Evolutionary conservation across 1,140 invertebrate genomes (phyloP), one percentile per base, ranked within the genome.

Genomic region (Eufriesea mexicana): DNA sequence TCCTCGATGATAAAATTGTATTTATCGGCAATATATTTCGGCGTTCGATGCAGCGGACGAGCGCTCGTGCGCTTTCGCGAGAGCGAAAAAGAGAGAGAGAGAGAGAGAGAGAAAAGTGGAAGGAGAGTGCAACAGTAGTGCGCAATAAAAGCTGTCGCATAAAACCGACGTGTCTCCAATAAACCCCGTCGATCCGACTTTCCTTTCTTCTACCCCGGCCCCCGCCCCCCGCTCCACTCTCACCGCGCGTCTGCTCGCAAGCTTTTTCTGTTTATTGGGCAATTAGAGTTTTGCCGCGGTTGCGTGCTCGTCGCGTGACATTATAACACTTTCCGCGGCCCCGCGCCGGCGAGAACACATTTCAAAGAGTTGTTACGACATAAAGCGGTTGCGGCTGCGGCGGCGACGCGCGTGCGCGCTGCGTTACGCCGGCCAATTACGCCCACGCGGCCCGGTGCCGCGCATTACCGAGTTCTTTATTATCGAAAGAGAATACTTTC

Each of bases 21-120:
- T 89, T 89, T 89, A 89, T 79, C 73, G 84, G 64, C 84, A 76
- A 88, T 88, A 88, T 88, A 89, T 88, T 88, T 88, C 23, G 87
- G 45, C 79, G 70, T 42, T 68, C 66, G 49, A 81, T 70, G 51
- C 70, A 57, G 12, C 23, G 42, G 59, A 61, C 45, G 61, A 76
- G 35, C 61, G 62, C 54, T 28, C 49, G 70, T 25, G 71, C 20
- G 25, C 25, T 28, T 35, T 35, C 35, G 35, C 35, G 35, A 35
- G 35, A 35, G 35, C 35, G 35, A 35, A 35, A 35, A 49, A 20
- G 8, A 14, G 42, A 45, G 70, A 71, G 49, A 23, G 18, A 64
- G 62, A 10, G 57, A 4, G 23, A n/a, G 57, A 59, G 9, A 59
- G 8, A 14, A 20, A 45, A 64, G 62, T 0, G n/a, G 2, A 8